A percentile compares a stretch with the other conserved stretches of the same genome.
Conservation (phyloP, 2,113 vertebrate species). For the Podarcis raffonei region DNA sequence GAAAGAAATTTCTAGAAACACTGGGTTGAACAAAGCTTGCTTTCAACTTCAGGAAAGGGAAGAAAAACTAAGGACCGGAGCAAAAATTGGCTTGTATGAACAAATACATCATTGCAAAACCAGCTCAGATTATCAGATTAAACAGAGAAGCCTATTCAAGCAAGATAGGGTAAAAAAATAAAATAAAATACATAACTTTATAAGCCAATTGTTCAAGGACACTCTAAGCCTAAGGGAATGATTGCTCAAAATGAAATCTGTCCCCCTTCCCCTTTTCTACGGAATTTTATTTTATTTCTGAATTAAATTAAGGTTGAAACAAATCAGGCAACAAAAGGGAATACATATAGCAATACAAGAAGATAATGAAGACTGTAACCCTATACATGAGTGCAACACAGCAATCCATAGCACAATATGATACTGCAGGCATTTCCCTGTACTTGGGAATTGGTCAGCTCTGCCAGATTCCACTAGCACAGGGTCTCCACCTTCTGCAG, state of each 20-base stretch:
- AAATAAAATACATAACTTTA: neutral
- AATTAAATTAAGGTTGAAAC: no score
- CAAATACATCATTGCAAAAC: neutral
- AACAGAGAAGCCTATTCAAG: neutral
- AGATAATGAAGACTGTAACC: no score
- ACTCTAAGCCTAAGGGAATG: neutral
- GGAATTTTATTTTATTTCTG: no score
- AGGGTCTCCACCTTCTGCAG: no score
- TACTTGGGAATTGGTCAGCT: no score
- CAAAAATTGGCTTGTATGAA: neutral
- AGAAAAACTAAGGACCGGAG: neutral
- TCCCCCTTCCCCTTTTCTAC: neutral
- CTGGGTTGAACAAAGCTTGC: slow-evolving; percentile 4
- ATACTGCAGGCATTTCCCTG: no score
- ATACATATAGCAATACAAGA: no score
- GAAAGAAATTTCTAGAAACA: neutral
- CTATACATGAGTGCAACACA: no score
- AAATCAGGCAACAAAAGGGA: no score
- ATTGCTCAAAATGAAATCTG: neutral
- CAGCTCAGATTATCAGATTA: slow-evolving; percentile 17
- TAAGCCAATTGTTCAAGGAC: neutral
- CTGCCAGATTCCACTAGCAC: no score
- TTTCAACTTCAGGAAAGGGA: neutral
- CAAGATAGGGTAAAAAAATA: neutral
- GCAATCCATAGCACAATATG: no score